Conservation (phyloP, 2,888 invertebrate genomes). For the Pachycephus smyrnensis region DNA sequence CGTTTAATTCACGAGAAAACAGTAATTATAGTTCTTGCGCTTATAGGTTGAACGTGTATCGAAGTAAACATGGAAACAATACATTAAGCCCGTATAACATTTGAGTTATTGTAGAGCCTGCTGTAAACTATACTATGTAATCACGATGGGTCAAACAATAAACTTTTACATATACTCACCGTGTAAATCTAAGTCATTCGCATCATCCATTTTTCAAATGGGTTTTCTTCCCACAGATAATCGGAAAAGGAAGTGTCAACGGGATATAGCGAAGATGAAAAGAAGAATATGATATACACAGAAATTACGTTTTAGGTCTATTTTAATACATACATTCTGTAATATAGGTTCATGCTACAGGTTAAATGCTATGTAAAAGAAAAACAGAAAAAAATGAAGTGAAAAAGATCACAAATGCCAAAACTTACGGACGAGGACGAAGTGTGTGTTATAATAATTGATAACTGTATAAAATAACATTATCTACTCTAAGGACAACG, state of each 20-base stretch:
- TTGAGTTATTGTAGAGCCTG: slow-evolving; percentile 18
- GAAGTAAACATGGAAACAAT: background rate
- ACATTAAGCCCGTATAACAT: background rate
- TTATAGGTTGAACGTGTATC: background rate
- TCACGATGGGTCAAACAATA: slow-evolving; percentile 39
- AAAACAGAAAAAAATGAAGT: slow-evolving; percentile 41
- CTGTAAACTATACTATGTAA: slow-evolving; percentile 41
- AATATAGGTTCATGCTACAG: slow-evolving; percentile 50
- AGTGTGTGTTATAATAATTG: slow-evolving; percentile 36
- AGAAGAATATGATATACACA: background rate
- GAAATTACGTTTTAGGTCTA: background rate
- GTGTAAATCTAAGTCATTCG: background rate
- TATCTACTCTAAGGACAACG: slow-evolving; percentile 27
- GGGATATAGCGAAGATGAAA: background rate
- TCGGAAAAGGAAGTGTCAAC: background rate
- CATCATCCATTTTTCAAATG: background rate
- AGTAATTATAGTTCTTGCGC: background rate
- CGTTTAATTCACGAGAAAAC: background rate
- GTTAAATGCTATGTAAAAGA: slow-evolving; percentile 57
- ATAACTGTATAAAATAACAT: slow-evolving; percentile 34
- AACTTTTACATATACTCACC: slow-evolving; percentile 38
- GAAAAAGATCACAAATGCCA: slow-evolving; percentile 54
- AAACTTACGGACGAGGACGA: slow-evolving; percentile 41
- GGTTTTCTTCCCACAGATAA: background rate
- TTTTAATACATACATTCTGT: slow-evolving; percentile 36